Percentiles rank a stretch among this genome's conserved stretches.
These are phyloP conservation scores for Orthosia cruda DNA, from an alignment of 2,888 invertebrate species.

Conservation along the genomic window DNA sequence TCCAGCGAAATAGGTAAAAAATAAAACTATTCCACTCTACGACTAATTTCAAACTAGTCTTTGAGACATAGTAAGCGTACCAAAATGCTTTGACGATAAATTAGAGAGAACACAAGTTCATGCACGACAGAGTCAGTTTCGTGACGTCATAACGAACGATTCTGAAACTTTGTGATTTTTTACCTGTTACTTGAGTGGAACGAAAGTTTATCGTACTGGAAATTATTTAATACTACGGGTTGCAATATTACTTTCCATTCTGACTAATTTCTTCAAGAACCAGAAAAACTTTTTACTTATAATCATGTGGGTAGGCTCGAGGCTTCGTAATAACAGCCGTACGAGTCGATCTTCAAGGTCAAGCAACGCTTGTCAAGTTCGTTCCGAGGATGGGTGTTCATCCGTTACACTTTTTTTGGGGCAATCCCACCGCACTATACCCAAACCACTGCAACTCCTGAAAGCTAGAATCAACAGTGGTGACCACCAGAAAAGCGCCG, in stretches of 20 bases:
- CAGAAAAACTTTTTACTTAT: too few species aligned
- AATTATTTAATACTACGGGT: slow-evolving; percentile 1
- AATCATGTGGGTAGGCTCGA: too few species aligned
- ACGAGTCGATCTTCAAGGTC: too few species aligned
- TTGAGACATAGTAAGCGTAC: slow-evolving; percentile 22
- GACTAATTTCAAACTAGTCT: slow-evolving; percentile 26
- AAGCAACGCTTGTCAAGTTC: too few species aligned
- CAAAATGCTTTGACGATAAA: slow-evolving; percentile 55
- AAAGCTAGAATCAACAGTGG: too few species aligned
- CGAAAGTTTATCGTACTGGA: slow-evolving; percentile 8
- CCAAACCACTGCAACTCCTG: too few species aligned
- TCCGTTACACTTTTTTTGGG: too few species aligned
- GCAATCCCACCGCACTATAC: too few species aligned
- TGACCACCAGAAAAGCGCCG: too few species aligned
- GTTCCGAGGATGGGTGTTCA: too few species aligned
- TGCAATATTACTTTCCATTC: not conserved
- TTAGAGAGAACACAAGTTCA: slow-evolving; percentile 39
- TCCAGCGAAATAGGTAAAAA: not conserved
- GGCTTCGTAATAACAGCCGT: too few species aligned
- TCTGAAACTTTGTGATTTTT: slow-evolving; percentile 41
- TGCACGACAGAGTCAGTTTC: slow-evolving; percentile 30
- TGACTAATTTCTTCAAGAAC: not conserved
- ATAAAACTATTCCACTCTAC: not conserved
- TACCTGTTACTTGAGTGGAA: slow-evolving; percentile 32
- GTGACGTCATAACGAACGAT: slow-evolving; percentile 30